Evolutionary conservation across 2,888 invertebrate genomes (phyloP), one percentile per base, ranked within the genome.

Genomic region (Melangyna quadrimaculata): DNA sequence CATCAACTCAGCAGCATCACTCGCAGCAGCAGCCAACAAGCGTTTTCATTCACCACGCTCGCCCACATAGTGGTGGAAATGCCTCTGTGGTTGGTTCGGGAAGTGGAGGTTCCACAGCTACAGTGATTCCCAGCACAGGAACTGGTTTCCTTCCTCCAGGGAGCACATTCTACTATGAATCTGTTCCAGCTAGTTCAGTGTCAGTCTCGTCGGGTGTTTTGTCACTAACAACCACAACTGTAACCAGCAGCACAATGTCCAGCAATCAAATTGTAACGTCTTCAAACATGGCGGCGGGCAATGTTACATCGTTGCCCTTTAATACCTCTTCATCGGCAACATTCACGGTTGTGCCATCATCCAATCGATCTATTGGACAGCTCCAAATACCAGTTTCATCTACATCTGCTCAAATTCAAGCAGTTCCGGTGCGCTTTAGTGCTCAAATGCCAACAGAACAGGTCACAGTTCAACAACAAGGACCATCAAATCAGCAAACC

Each of bases 111-210:
- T 87, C 88, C 3, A 87, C 88, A 3, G 72, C 89, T 4, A 88
- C 89, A 43, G 89, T 88, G 0, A 87, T 89, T 51, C 87, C 89
- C 8, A 88, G 72, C 32, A 78, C 88, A 7, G 88, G 89, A 22
- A 88, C 90, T 0, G 74, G 74, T 45, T 91, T 91, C 75, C 83
- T 91, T 55, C 90, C 91, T 3, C 88, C 90, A 0, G 91, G 91
- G 35, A 90, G 91, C 43, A 91, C 92, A 1, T 92, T 92, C 32
- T 92, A 92, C 79, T 92, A 92, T 79, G 92, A 92, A 86, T 92
- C 92, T 0, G 90, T 92, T 74, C 91, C 92, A 2, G 91, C 91
- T 3, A 90, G 88, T 51, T 89, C 90, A 7, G 90, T 90, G 5
- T 89, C 90, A 48, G 90, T 91, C 0, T 91, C 91, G 0, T 91